Percentiles rank a stretch among this genome's conserved stretches.
These are phyloP conservation scores for Potamarius usumacintae DNA, from an alignment of 2,113 vertebrate genomes.

Conservation along the genomic window DNA sequence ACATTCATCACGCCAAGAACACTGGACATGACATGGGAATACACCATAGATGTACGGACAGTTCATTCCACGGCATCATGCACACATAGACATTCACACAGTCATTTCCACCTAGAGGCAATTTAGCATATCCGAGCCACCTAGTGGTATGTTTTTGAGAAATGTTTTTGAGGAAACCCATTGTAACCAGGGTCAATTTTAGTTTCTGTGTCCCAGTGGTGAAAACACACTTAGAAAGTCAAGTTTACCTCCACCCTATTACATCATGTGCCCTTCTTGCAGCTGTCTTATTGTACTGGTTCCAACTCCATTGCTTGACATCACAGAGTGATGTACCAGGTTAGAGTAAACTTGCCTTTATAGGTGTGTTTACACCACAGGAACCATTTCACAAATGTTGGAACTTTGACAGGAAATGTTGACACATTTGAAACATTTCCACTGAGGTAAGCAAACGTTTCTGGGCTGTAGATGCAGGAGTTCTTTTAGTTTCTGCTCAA, in stretches of 20 bases:
- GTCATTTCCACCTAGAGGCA: background rate
- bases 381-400: background rate
- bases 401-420: background rate
- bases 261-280: background rate
- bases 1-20: background rate
- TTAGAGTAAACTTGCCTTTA: background rate
- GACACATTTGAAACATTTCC: background rate
- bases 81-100: too few species aligned
- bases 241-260: background rate
- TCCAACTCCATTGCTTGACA: background rate
- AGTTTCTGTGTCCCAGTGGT: background rate
- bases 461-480: background rate
- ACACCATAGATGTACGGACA: background rate
- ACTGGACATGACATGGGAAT: background rate
- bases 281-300: background rate
- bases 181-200: background rate
- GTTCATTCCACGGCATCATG: background rate
- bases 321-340: background rate
- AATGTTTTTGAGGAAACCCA: background rate
- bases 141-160: background rate
- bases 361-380: background rate
- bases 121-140: background rate
- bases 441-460: background rate
- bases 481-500: background rate
- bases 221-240: background rate